Conservation (phyloP, 2,888 invertebrate genomes). For the Mythimna vitellina region DNA sequence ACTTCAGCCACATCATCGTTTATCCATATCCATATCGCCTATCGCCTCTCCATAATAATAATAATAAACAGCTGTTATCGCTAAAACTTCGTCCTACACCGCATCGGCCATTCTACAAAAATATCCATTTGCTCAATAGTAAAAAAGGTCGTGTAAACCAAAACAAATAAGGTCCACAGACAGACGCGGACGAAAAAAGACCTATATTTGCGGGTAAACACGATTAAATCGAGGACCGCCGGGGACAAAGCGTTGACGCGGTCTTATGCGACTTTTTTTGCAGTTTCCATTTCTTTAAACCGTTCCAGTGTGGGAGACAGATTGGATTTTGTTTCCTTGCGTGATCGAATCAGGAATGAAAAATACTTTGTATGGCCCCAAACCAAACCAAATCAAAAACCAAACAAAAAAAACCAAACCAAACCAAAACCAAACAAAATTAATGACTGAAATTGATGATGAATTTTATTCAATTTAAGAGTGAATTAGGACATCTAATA, state of each 20-base stretch:
- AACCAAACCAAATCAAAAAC: no score
- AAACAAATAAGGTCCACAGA: slow-evolving; percentile 40
- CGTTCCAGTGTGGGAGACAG: slow-evolving; percentile 26
- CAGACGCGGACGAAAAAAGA: slow-evolving; percentile 52
- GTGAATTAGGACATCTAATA: no score
- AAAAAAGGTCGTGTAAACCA: slow-evolving; percentile 20
- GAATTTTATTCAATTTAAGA: no score
- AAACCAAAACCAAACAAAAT: no score
- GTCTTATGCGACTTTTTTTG: slow-evolving; percentile 35
- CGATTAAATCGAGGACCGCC: slow-evolving; percentile 60
- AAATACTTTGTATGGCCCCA: no score
- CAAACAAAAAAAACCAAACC: no score
- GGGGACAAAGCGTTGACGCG: slow-evolving; percentile 43
- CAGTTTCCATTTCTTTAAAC: slow-evolving; percentile 32
- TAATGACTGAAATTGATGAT: no score
- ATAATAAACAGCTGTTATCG: background rate
- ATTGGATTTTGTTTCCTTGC: slow-evolving; percentile 30
- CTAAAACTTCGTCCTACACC: slow-evolving; percentile 5
- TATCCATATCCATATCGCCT: no score
- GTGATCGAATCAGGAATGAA: no score
- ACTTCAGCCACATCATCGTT: no score
- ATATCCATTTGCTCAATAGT: background rate
- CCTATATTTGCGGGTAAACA: slow-evolving; percentile 67
- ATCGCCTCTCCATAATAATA: no score
- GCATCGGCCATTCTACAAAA: background rate